These are phyloP conservation scores for Diachasma alloeum DNA, from an alignment of 1,140 invertebrate genomes.

Conservation along the genomic window DNA sequence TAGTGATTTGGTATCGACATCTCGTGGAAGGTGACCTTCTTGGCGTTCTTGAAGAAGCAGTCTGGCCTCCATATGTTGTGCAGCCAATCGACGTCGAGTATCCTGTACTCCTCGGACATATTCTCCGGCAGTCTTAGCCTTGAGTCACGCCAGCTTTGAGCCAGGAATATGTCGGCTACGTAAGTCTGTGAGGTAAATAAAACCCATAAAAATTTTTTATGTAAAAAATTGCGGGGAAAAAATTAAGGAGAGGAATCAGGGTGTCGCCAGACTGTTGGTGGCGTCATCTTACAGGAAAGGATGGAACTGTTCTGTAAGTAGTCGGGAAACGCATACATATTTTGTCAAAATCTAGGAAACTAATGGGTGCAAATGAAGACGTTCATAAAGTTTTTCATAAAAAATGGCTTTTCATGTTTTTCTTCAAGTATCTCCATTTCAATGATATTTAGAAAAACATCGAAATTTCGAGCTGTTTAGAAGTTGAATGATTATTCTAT, in stretches of 20 bases:
- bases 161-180: slow-evolving; percentile 90
- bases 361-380: no score
- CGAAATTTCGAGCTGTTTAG: no score
- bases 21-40: slow-evolving; percentile 91
- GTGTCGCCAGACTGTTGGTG: no score
- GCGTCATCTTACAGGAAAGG: no score
- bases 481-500: no score
- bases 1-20: slow-evolving; percentile 96
- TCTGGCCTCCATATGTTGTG: slow-evolving; percentile 92
- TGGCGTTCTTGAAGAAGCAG: slow-evolving; percentile 93
- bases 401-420: no score
- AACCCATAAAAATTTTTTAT: neutral
- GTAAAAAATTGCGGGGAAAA: neutral
- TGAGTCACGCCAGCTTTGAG: slow-evolving; percentile 90
- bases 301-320: no score
- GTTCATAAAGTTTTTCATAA: no score
- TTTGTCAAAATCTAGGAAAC: no score
- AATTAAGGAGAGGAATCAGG: neutral
- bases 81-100: slow-evolving; percentile 89
- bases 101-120: slow-evolving; percentile 91
- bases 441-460: no score
- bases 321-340: no score
- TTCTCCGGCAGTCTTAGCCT: slow-evolving; percentile 85
- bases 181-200: slow-evolving; percentile 76
- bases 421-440: no score